Evolutionary conservation across 30 jellyfish, hydroid and myxozoan genomes (phyloP), one percentile per base, ranked within the genome.

Genomic region (Catostylus mosaicus): DNA sequence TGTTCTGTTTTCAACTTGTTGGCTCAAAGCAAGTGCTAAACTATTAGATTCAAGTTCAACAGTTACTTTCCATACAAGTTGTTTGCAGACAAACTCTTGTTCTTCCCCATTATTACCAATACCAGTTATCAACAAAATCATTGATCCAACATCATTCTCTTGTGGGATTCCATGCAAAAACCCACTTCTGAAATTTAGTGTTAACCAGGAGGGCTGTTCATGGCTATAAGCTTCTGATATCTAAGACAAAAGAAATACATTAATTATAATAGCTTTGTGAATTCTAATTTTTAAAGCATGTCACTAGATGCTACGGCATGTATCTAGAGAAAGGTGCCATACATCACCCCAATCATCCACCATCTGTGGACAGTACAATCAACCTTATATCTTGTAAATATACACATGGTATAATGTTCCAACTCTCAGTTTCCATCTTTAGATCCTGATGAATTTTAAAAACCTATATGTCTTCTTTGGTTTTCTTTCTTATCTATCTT

Each of bases 141-240:
- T 61, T 30, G 86, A 18, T n/a, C 85, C 96, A 34, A 74, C 35
- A 48, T 86, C 86, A 24, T 38, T 22, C 10, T 62, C 75, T 68
- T 76, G 86, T n/a, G 96, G 96, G 20, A 74, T 50, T 29, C 96
- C 96, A 46, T 67, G 32, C 12, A 86, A 19, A 20, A 16, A 0
- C 29, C 96, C 89, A 31, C 30, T 36, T 2, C 8, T 23, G 6
- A 27, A 33, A 32, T 86, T 35, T 14, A 62, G 32, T 29, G 20
- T 54, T 54, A 86, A 10, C 96, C 96, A 86, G 46, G 68, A 30
- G 26, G 96, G 96, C 51, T 75, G 63, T 11, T 45, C 59, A 29
- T 71, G 86, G 1, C 80, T 45, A 50, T 7, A 35, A 1, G 48
- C 70, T 12, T 75, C 96, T 3, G 62, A 56, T 4, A 86, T 75